A percentile compares a stretch with the other conserved stretches of the same genome.
Conservation (phyloP, 2,888 invertebrate species). For the Hirtodrosophila confusa region DNA sequence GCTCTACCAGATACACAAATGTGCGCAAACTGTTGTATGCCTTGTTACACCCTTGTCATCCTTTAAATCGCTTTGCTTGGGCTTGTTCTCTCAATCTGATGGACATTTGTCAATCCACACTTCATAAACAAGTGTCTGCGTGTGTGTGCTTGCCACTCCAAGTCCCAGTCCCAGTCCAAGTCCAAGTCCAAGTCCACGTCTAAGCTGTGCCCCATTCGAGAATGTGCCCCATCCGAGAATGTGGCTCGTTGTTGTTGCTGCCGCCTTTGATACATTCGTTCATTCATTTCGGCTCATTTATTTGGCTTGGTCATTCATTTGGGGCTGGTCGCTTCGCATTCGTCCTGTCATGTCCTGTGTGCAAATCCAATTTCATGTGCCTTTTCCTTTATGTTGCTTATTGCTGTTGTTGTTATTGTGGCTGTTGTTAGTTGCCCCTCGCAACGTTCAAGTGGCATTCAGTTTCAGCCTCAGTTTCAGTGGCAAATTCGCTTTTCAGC, state of each 20-base stretch:
- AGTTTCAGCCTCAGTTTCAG: slow-evolving; percentile 14
- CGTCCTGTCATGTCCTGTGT: slow-evolving; percentile 33
- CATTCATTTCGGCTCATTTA: slow-evolving; percentile 55
- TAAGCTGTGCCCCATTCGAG: too few species aligned
- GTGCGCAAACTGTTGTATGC: too few species aligned
- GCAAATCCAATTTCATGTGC: slow-evolving; percentile 63
- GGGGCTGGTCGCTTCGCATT: slow-evolving; percentile 19
- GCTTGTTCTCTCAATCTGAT: too few species aligned
- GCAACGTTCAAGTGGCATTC: slow-evolving; percentile 47
- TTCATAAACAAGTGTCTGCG: too few species aligned
- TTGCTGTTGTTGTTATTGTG: slow-evolving; percentile 25
- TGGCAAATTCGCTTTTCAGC: slow-evolving; percentile 16
- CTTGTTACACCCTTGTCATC: too few species aligned
- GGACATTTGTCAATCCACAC: too few species aligned
- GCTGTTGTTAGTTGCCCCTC: slow-evolving; percentile 29
- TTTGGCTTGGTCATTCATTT: slow-evolving; percentile 38
- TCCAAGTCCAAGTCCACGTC: too few species aligned
- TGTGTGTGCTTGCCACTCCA: too few species aligned
- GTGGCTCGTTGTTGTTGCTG: not conserved
- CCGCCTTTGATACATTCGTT: slow-evolving; percentile 30
- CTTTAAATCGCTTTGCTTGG: too few species aligned
- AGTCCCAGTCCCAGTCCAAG: too few species aligned
- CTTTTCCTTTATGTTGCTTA: slow-evolving; percentile 10
- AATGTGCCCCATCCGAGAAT: too few species aligned
- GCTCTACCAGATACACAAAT: too few species aligned